Base-by-base conservation (phyloP, 2,888 invertebrate species). In the Zeuzera pyrina region DNA sequence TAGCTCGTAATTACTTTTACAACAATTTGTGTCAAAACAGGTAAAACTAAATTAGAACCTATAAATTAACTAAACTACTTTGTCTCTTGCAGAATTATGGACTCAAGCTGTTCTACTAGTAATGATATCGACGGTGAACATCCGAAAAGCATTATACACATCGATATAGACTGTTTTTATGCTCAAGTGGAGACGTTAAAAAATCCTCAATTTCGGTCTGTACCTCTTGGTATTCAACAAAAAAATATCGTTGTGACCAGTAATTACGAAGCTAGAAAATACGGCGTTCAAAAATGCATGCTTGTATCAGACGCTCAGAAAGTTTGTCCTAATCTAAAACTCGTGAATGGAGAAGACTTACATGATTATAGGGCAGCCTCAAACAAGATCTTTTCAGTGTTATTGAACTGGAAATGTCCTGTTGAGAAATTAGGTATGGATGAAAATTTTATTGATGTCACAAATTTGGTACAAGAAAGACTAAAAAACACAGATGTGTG, bases 391-490 rank as follows among this genome's bases (percentile, higher is more conserved):
- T 90, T 91, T 43, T 86, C 87, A 37, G 72, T 91, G 38, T 71
- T 94, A 39, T 88, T 89, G 43, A 87, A 86, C 50, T 93, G 89
- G 73, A 90, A 91, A 35, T 86, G 88, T 30, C 72, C 87, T 29
- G 92, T 94, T 0, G 94, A 95, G 65, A 88, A 92, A 54, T 79
- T 94, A 33, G 94, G 94, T 8, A 86, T 94, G 57, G 94, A 95
- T 71, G 95, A 95, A 64, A 93, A 93, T 62, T 94, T 86, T 65
- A 79, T 94, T 49, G 94, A 95, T 77, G 89, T 94, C 42, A 90
- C 92, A 42, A 85, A 87, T 35, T 57, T 90, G 52, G 87, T 91
- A 26, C 78, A 84, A 42, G 76, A 85, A 47, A 84, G 64, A 50
- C 67, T 81, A 61, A 86, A 77, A 64, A 63, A 49, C 56, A 47